Evolutionary conservation across 1,140 invertebrate genomes (phyloP), one percentile per base, ranked within the genome.

Genomic region (Drosophila littoralis): DNA sequence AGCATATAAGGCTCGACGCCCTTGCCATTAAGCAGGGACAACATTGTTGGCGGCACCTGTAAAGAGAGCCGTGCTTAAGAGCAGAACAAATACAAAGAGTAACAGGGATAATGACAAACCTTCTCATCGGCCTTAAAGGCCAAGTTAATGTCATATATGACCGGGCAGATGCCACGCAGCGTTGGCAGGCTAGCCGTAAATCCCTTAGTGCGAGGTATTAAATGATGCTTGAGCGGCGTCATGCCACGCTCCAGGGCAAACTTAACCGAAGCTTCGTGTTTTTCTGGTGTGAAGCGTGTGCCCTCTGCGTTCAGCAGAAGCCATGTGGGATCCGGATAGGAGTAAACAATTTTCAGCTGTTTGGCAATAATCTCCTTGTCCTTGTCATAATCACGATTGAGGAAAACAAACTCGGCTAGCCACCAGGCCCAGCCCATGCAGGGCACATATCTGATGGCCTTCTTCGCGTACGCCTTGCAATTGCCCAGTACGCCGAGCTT

Each of bases 371-470:
- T 96, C 82, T 95, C 94, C 91, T 95, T 96, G 91, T 98, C 98
- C 92, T 98, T 97, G 22, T 98, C 96, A 94, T 96, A 99, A 78
- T 96, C 96, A 79, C 98, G 95, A 92, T 98, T 97, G 35, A 99
- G 93, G 93, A 99, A 99, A 66, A 98, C 96, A 93, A 96, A 96
- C 92, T 99, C 98, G 6, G 96, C 96, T 93, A 98, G 97, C 93
- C 97, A 96, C 97, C 97, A 99, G 68, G 96, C 95, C 98, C 98
- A 99, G 52, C 98, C 98, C 74, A 99, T 94, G 6, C 97, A 95
- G n/a, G 98, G 98, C 66, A 99, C 94, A 89, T 97, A 98, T 77
- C 96, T 95, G 77, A 99, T 96, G 6, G 96, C 95, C 92, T 98
- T 97, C 93, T 99, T 99, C 7, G 97, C 97, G 93, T 97, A 98